A percentile compares a stretch with the other conserved stretches of the same genome.
Conservation (phyloP, 2,113 vertebrate species). For the Triplophysa dalaica region DNA sequence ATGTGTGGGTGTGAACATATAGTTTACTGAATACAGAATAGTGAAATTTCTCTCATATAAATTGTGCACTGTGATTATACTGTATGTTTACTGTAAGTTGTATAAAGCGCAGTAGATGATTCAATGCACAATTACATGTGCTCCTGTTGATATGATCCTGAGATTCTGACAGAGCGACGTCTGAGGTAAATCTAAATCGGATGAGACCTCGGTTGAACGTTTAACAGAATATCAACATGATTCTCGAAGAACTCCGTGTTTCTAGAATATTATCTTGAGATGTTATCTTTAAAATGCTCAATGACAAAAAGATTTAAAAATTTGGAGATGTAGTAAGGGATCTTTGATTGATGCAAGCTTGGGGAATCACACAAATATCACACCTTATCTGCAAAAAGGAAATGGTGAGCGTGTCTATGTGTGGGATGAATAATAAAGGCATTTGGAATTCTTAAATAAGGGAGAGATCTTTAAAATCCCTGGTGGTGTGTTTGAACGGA, state of each 20-base stretch:
- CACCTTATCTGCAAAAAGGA: neutral
- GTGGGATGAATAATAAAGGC: conserved; percentile 2
- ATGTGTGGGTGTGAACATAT: too few species aligned
- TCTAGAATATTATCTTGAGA: conserved; percentile 5
- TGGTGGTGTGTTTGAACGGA: neutral
- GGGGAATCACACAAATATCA: conserved; percentile 21
- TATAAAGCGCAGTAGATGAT: too few species aligned
- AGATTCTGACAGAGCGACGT: conserved; percentile 7
- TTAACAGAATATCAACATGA: neutral
- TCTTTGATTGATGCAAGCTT: conserved; percentile 11
- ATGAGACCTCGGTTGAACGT: conserved; percentile 7
- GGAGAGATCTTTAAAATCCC: neutral
- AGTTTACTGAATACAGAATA: too few species aligned
- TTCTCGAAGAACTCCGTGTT: neutral
- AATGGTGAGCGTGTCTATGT: neutral
- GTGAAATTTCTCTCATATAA: too few species aligned
- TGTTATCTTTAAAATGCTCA: neutral
- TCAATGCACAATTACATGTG: too few species aligned
- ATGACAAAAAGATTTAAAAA: neutral
- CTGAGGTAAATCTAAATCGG: conserved; percentile 18
- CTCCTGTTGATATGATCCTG: too few species aligned
- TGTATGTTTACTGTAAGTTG: too few species aligned
- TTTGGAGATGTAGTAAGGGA: neutral
- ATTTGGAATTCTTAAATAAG: neutral
- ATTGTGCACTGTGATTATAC: too few species aligned